Percentiles rank a stretch among this genome's conserved stretches.
Evolutionary conservation across 2,888 invertebrate species (phyloP).

Genomic region (Dichetophora obliterata): DNA sequence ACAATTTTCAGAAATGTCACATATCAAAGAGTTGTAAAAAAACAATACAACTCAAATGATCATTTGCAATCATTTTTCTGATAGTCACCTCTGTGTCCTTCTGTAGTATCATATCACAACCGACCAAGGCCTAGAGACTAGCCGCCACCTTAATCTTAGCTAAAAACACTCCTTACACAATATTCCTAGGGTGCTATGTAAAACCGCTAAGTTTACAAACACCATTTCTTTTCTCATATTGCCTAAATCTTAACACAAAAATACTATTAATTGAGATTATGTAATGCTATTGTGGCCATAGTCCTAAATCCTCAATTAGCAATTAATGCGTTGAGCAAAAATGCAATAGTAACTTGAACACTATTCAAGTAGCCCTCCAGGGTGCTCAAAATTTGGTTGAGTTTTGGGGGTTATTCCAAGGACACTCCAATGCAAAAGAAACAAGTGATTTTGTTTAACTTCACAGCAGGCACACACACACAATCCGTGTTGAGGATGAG

Average conservation of each 20-base stretch:
- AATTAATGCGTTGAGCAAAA: conserved; percentile 55
- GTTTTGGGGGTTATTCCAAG: background rate
- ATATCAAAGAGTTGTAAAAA: too few relatives aligned
- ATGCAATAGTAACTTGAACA: conserved; percentile 31
- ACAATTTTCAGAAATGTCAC: too few relatives aligned
- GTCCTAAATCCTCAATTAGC: conserved; percentile 59
- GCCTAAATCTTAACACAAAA: conserved; percentile 42
- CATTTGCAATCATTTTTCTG: too few relatives aligned
- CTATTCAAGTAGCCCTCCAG: conserved; percentile 21
- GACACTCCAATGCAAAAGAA: background rate
- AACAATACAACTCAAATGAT: too few relatives aligned
- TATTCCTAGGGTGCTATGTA: too few relatives aligned
- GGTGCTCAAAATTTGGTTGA: conserved; percentile 9
- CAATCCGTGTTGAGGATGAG: background rate
- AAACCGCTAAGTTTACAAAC: background rate
- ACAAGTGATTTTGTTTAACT: background rate
- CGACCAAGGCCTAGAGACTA: too few relatives aligned
- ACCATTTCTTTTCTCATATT: background rate
- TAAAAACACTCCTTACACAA: too few relatives aligned
- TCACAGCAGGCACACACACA: background rate
- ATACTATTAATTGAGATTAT: conserved; percentile 57
- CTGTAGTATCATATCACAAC: too few relatives aligned
- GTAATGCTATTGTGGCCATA: conserved; percentile 56
- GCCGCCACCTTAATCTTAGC: too few relatives aligned
- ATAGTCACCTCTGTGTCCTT: too few relatives aligned